Evolutionary conservation across 2,888 invertebrate genomes (phyloP), one percentile per base, ranked within the genome.

Genomic region (Andrena haemorrhoa): DNA sequence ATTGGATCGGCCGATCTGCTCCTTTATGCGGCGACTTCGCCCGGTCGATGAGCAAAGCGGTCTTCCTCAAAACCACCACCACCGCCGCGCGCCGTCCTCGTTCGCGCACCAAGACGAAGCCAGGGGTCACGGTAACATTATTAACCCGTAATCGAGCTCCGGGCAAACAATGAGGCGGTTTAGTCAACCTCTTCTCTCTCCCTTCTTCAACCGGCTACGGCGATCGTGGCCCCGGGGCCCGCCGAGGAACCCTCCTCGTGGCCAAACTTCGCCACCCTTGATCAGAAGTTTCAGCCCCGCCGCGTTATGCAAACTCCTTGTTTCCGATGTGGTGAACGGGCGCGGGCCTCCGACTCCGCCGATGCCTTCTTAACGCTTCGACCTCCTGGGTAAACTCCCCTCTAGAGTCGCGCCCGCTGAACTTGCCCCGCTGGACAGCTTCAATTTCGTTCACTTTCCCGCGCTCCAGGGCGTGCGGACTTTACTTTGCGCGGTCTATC

Each of bases 61-160:
- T 88, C 83, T 87, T 88, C 85, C 88, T 87, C 85, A 83, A 87
- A 87, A 88, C 87, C 87, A 29, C 83, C 69, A n/a, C 56, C 56
- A 12, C 56, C 56, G 56, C 56, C 56, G 56, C 26, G 41, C 56
- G 23, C 31, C 23, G 73, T 51, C 41, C 41, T 16, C 41, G 41
- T 41, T 41, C 33, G 70, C 58, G 61, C 68, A 68, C 63, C 64
- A 77, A 60, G 79, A 79, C 85, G 79, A 75, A 76, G 78, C 77
- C 76, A 74, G 74, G 68, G 84, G 87, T 80, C 82, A 82, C 81
- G 87, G 83, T 88, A 88, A 88, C 87, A 80, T 89, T 89, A 89
- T 89, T 89, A 89, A 89, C 87, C 89, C 86, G 88, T 89, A 89
- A 89, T 89, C 89, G 89, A 89, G 86, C 89, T 87, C 35, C 79